Evolutionary conservation across 2,888 invertebrate species (phyloP), one percentile per base, ranked within the genome.

Genomic region (Parnassius orleans): DNA sequence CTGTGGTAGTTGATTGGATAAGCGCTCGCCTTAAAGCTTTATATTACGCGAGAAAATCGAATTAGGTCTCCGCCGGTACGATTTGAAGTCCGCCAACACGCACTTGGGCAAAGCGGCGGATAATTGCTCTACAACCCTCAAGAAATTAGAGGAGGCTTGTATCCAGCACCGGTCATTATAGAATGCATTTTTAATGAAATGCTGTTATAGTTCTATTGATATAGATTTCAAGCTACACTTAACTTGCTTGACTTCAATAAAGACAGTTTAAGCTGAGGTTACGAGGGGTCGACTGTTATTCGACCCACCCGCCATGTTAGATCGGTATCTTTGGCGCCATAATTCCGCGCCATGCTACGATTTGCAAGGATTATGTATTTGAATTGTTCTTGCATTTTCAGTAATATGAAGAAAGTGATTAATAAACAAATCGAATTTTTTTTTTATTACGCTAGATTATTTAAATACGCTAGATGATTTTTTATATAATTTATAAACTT

Each of bases 261-360:
- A 7, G 7, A 73, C 72, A 70, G 67, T 69, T 74, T 70, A 73
- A 72, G 71, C 76, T 75, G 74, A 78, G 86, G 85, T 86, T 86
- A 77, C 65, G 63, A 56, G 73, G 78, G 81, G 83, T 81, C 83
- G 78, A 69, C 78, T 81, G 81, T 81, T 84, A 81, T 74, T 79
- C 80, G 81, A 80, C 78, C 79, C 44, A 48, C 67, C 71, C 77
- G 80, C 81, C 81, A 79, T 80, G 80, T 79, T 80, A 83, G 87
- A 87, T 87, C 71, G 66, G 74, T 85, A 88, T 87, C 87, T 81
- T 79, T 83, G 84, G 87, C 87, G 88, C 87, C 88, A 84, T 80
- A 80, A 77, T 76, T 78, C 75, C 75, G 75, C 73, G 77, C 77
- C 78, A 74, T 76, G 74, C 69, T 70, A 74, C 75, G 78, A 83